Conservation (phyloP, 2,797 vertebrate genomes). For the Myoxocephalus aenaeus region DNA sequence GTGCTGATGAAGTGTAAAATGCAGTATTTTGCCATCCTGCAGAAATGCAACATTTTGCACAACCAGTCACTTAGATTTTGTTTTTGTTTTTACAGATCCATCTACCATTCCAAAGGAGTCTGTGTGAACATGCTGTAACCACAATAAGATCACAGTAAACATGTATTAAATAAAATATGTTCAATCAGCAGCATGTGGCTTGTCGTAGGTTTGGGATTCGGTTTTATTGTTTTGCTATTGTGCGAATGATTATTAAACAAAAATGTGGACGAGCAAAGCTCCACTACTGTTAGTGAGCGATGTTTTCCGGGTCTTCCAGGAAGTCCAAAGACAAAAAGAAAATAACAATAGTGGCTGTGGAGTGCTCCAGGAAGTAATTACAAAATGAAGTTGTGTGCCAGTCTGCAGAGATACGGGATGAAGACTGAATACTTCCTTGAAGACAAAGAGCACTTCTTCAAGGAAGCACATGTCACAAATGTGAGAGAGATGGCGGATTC, state of each 20-base stretch:
- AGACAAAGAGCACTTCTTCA: background rate
- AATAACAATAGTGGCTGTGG: background rate
- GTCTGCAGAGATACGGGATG: background rate
- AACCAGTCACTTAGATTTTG: background rate
- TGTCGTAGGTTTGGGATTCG: background rate
- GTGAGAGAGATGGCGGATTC: background rate
- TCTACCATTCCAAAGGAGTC: fast-evolving
- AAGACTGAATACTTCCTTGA: background rate
- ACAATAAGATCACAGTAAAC: background rate
- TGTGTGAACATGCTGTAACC: background rate
- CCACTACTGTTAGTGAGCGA: background rate
- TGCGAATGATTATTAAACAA: background rate
- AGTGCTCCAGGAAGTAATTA: conserved; percentile 2
- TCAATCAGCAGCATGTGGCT: background rate
- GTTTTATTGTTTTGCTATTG: background rate
- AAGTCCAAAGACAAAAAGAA: background rate
- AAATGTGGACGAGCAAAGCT: background rate
- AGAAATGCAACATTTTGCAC: background rate
- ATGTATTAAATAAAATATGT: conserved; percentile 1
- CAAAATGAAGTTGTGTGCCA: background rate
- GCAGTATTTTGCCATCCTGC: background rate
- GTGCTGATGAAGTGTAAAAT: background rate
- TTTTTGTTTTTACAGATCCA: conserved; percentile 28
- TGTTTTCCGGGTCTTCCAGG: background rate
- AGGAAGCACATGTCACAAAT: background rate